A percentile compares a stretch with the other conserved stretches of the same genome.
Conservation (phyloP, 2,113 vertebrate species). For the Euleptes europaea region DNA sequence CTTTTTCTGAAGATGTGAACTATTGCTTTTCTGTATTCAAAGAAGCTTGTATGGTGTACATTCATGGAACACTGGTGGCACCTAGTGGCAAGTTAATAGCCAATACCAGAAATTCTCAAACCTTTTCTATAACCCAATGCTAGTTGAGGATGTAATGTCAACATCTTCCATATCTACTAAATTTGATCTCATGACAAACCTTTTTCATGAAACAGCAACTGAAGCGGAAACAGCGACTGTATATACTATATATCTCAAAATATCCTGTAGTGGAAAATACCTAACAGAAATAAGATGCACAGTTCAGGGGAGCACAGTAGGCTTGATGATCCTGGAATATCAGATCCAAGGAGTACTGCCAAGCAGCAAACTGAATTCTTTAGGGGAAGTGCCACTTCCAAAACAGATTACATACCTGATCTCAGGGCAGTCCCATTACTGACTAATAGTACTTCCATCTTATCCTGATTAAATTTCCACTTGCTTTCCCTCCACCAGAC, state of each 20-base stretch:
- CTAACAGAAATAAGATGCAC: not conserved
- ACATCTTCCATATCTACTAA: not conserved
- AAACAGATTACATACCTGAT: too few species aligned
- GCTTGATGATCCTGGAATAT: not conserved
- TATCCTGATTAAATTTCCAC: too few species aligned
- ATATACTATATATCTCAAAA: not conserved
- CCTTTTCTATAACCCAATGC: not conserved
- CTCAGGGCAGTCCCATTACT: too few species aligned
- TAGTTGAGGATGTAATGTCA: not conserved
- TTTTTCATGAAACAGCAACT: not conserved
- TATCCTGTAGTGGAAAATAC: not conserved
- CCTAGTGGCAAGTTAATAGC: slow-evolving; percentile 51
- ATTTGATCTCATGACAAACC: not conserved
- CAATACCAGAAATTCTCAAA: not conserved
- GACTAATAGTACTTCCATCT: too few species aligned
- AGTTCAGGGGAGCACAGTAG: not conserved
- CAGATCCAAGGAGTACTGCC: not conserved
- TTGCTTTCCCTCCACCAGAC: too few species aligned
- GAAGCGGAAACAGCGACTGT: not conserved
- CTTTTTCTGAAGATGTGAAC: not conserved
- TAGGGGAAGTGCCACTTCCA: too few species aligned
- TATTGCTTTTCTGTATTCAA: rapidly evolving
- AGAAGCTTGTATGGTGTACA: rapidly evolving
- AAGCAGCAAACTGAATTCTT: too few species aligned
- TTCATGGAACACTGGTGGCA: slow-evolving; percentile 46